Percentiles rank a stretch among this genome's conserved stretches.
Conservation (phyloP, 2,888 invertebrate species). For the Ernsta delagoae region DNA sequence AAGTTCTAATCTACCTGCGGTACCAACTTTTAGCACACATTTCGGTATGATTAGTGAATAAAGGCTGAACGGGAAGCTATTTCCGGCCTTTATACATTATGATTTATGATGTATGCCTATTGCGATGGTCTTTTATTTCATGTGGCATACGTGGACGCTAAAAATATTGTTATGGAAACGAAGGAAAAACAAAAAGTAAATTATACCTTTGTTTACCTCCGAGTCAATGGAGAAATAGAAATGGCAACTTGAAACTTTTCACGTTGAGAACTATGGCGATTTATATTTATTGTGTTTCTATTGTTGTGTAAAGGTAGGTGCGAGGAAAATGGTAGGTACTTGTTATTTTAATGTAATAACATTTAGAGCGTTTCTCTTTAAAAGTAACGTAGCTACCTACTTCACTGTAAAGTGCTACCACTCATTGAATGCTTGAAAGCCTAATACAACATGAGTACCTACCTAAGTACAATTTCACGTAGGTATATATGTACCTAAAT, state of each 20-base stretch:
- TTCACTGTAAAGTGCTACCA: too few species aligned
- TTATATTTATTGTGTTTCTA: slow-evolving; percentile 4
- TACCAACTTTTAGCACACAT: too few species aligned
- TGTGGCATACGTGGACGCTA: slow-evolving; percentile 2
- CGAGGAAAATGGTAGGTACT: not conserved
- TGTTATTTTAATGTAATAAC: too few species aligned
- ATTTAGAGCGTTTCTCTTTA: too few species aligned
- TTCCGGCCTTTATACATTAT: not conserved
- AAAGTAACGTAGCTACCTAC: too few species aligned
- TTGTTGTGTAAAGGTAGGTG: not conserved
- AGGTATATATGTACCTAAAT: too few species aligned
- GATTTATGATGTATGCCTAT: not conserved
- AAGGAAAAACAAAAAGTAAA: slow-evolving; percentile 24
- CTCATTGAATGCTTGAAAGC: too few species aligned
- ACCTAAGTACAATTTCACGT: too few species aligned
- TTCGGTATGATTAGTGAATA: too few species aligned
- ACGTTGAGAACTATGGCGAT: not conserved
- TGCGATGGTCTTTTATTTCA: not conserved
- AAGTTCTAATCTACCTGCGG: too few species aligned
- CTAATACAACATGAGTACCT: too few species aligned
- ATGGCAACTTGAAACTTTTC: not conserved
- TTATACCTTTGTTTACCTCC: slow-evolving; percentile 26
- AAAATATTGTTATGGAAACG: slow-evolving; percentile 10
- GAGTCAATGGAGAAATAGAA: slow-evolving; percentile 5
- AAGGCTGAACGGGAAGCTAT: not conserved